Percentiles rank a stretch among this genome's conserved stretches.
Evolutionary conservation across 1,140 invertebrate species (phyloP).

Genomic region (Tetranychus cinnabarinus): DNA sequence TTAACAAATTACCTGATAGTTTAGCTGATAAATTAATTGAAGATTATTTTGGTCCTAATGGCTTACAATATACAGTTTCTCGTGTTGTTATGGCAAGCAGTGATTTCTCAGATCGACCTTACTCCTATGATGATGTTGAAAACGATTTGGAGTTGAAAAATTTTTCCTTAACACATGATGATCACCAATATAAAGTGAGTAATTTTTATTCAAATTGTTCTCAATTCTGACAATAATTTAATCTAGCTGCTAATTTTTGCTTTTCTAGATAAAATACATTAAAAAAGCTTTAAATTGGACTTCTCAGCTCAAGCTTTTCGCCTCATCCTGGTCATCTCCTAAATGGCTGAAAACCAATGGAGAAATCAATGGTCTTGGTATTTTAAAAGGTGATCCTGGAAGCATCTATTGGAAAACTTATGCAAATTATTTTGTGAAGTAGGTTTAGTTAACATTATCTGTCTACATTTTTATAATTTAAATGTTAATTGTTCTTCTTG

Average conservation of each 20-base stretch:
- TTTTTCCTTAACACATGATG: slow-evolving; percentile 39
- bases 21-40: slow-evolving; percentile 26
- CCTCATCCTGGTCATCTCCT: slow-evolving; percentile 58
- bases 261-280: slow-evolving; percentile 33
- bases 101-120: slow-evolving; percentile 45
- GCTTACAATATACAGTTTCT: slow-evolving; percentile 17
- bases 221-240: slow-evolving; percentile 28
- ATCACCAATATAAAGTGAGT: slow-evolving; percentile 34
- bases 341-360: slow-evolving; percentile 77
- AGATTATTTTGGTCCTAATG: slow-evolving; percentile 19
- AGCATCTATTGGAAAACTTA: slow-evolving; percentile 24
- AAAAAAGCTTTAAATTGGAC: slow-evolving; percentile 25
- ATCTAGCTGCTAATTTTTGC: slow-evolving; percentile 47
- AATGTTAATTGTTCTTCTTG: neutral
- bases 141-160: slow-evolving; percentile 35
- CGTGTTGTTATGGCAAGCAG: slow-evolving; percentile 52
- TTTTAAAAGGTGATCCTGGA: slow-evolving; percentile 1
- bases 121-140: slow-evolving; percentile 37
- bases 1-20: slow-evolving; percentile 29
- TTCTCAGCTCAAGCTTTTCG: slow-evolving; percentile 31
- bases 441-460: neutral
- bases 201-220: neutral
- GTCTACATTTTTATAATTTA: neutral
- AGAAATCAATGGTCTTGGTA: neutral
- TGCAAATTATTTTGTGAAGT: slow-evolving; percentile 40